These are phyloP conservation scores for Andrena minutula DNA, from an alignment of 2,888 invertebrate genomes.

Conservation along the genomic window DNA sequence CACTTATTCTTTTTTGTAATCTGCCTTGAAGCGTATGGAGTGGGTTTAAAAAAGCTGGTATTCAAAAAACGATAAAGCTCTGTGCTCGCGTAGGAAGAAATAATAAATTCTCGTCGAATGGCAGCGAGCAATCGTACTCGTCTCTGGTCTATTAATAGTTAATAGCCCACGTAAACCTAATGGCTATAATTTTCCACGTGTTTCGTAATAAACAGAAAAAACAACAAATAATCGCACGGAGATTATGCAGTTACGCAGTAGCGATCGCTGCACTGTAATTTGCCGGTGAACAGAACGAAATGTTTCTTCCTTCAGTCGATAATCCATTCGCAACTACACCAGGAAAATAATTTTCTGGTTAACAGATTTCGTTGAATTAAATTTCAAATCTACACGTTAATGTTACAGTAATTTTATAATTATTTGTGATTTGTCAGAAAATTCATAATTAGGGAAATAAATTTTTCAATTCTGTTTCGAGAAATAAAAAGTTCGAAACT, in stretches of 20 bases:
- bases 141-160: constrained; percentile 13
- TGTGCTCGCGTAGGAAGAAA: not conserved
- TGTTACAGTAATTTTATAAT: not conserved
- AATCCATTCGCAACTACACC: not conserved
- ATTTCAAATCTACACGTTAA: not conserved
- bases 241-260: constrained; percentile 1
- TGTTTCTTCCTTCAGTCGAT: not conserved
- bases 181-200: constrained; percentile 18
- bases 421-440: not conserved
- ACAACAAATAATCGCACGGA: constrained; percentile 21
- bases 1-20: not conserved
- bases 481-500: not conserved
- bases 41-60: not conserved
- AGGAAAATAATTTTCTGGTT: not conserved
- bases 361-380: constrained; percentile 1
- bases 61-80: not conserved
- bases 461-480: not conserved
- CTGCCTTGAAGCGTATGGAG: not conserved
- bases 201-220: constrained; percentile 29
- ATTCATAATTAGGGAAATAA: not conserved
- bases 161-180: not conserved
- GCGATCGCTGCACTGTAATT: not conserved
- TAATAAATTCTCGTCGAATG: constrained; percentile 4
- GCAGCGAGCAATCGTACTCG: constrained; percentile 13
- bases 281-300: not conserved